phyloP scores from a whole-genome alignment of 2,797 vertebrate genomes.

The Helicolenus hilgendorfi region DNA sequence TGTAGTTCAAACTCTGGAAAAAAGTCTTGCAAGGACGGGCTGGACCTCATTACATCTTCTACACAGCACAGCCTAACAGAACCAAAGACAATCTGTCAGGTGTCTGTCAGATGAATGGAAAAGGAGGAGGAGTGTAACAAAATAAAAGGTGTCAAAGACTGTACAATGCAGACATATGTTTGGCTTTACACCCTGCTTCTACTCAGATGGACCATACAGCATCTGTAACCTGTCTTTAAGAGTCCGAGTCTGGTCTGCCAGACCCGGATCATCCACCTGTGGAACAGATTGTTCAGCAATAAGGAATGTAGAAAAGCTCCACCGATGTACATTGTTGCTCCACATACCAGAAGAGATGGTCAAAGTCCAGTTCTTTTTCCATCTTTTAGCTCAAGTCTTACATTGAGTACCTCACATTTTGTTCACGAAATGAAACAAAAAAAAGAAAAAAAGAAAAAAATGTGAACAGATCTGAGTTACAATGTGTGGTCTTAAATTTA shows the following conservation, averaged over 20 bases:
- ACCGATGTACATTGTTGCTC: not conserved
- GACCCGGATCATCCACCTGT: slow-evolving; percentile 61
- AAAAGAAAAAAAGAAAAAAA: not conserved
- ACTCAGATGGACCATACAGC: slow-evolving; percentile 13
- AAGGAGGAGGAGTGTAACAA: not conserved
- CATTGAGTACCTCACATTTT: not conserved
- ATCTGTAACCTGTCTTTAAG: slow-evolving; percentile 46
- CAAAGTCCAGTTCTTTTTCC: not conserved
- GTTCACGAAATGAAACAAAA: not conserved
- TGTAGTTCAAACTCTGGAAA: not conserved
- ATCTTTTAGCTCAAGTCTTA: not conserved
- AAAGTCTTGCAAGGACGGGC: not conserved
- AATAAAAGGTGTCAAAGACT: not conserved
- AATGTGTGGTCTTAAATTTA: not conserved
- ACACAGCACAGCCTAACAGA: not conserved
- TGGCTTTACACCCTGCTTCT: not conserved
- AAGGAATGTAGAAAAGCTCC: slow-evolving; percentile 27
- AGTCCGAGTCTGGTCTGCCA: not conserved
- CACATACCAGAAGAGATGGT: slow-evolving; percentile 31
- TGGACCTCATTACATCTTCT: not conserved
- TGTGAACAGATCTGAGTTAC: not conserved
- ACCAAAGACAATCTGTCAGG: not conserved
- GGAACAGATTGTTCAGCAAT: slow-evolving; percentile 59
- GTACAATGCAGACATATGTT: not conserved
- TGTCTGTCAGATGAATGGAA: not conserved